Base-by-base conservation (phyloP, 2,113 vertebrate genomes). In the Zosterops japonicus region DNA sequence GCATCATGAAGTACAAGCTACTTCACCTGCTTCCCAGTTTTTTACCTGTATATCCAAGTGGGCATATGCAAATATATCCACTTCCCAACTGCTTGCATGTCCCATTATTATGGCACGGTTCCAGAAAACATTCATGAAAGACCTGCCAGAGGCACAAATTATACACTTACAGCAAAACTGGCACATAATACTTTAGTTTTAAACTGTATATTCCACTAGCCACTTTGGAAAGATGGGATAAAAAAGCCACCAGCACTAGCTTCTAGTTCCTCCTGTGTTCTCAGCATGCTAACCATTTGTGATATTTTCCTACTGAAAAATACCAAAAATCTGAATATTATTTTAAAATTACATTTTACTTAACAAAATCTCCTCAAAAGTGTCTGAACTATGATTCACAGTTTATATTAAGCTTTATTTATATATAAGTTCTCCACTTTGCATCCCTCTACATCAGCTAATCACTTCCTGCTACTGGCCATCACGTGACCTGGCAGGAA, bases 121-220 rank as follows among this genome's bases (percentile, higher is more conserved):
- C 99, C 95, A 99, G 95, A 95, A 99, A 99, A 91, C 99, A 99
- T 94, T 99, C 99, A 9, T 99, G 99, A 96, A 99, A 99, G 96
- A 99, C 98, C 99, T 99, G 96, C 31, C 67, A 25, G 19, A 52
- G 57, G 39, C 39, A 95, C 82, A 86, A 93, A 94, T 61, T 8
- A 93, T 29, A 83, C 12, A 89, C 24, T 76, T 44, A 74, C 23
- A 63, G 50, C 44, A 36, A 77, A 90, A 17, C 8, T 27, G 29
- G 22, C 57, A 74, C 14, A 70, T n/a, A 60, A 42, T n/a, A 65
- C 16, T 50, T 17, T 39, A 24, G 61, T 50, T 75, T 80, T 70
- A 82, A 87, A 56, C 18, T 22, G 18, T 24, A 84, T 19, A 44
- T 1, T 5, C 23, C 24, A 20, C 3, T 2, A 71, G 35, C 8